Evolutionary conservation across 1,140 invertebrate genomes (phyloP).

Genomic region (Diprion similis): DNA sequence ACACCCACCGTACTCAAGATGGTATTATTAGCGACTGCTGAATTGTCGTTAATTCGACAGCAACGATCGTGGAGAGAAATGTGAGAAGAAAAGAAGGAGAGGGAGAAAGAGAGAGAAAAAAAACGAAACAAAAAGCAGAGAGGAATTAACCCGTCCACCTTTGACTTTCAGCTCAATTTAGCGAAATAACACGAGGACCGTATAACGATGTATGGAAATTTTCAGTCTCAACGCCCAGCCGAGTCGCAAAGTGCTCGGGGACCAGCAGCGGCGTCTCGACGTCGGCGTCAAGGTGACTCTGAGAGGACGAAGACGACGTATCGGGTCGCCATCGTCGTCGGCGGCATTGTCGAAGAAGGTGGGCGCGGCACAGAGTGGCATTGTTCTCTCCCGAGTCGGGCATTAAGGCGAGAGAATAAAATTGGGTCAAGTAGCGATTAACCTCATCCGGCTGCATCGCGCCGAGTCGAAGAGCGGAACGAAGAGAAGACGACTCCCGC

Average conservation of each 20-base stretch:
- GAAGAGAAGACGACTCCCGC: background rate
- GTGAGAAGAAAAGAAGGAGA: conserved; percentile 15
- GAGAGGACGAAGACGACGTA: background rate
- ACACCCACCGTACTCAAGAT: no score
- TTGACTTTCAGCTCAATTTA: no score
- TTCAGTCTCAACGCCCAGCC: background rate
- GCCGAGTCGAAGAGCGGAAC: background rate
- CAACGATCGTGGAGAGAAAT: conserved; percentile 6
- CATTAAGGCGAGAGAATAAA: conserved; percentile 51
- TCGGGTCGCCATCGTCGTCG: background rate
- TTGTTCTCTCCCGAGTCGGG: conserved; percentile 38
- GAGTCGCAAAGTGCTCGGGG: no score
- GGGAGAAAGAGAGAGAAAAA: background rate
- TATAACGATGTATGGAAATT: background rate
- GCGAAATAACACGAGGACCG: background rate
- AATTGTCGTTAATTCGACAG: no score
- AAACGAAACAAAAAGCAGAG: no score
- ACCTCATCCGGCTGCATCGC: conserved; percentile 42
- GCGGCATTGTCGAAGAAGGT: background rate
- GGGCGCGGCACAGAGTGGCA: conserved; percentile 19
- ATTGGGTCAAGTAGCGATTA: conserved; percentile 61
- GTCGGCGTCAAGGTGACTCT: no score
- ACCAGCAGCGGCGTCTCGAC: no score
- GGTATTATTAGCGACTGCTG: no score
- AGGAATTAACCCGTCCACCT: no score